Evolutionary conservation across 1,140 invertebrate species (phyloP).

Genomic region (Asobara japonica): DNA sequence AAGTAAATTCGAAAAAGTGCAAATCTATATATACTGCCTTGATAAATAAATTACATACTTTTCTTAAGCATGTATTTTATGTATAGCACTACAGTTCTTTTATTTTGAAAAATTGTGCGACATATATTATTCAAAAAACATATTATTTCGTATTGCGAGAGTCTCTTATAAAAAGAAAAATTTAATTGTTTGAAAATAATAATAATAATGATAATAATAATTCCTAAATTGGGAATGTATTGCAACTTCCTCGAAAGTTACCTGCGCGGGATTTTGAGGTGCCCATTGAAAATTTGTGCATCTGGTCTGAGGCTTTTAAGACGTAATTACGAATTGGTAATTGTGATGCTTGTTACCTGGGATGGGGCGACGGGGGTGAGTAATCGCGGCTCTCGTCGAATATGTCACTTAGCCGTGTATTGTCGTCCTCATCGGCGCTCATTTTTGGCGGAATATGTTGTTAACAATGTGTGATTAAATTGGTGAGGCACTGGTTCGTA

Average conservation of each 20-base stretch:
- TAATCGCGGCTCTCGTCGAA: background rate
- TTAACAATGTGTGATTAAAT: too few relatives aligned
- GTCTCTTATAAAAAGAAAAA: background rate
- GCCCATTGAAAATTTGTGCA: background rate
- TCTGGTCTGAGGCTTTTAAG: background rate
- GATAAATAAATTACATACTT: too few relatives aligned
- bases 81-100: too few relatives aligned
- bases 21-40: too few relatives aligned
- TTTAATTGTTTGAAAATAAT: too few relatives aligned
- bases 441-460: background rate
- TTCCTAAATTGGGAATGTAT: background rate
- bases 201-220: too few relatives aligned
- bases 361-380: background rate
- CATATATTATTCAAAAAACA: too few relatives aligned
- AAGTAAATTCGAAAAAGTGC: too few relatives aligned
- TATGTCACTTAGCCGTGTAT: background rate
- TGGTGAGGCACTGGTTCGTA: too few relatives aligned
- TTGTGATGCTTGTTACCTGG: background rate
- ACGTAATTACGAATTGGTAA: background rate
- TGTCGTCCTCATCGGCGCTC: background rate
- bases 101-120: too few relatives aligned
- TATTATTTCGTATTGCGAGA: too few relatives aligned
- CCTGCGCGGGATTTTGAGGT: background rate
- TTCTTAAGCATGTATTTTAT: too few relatives aligned
- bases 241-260: background rate